Evolutionary conservation across 2,113 vertebrate genomes (phyloP).

Genomic region (Tympanuchus pallidicinctus): DNA sequence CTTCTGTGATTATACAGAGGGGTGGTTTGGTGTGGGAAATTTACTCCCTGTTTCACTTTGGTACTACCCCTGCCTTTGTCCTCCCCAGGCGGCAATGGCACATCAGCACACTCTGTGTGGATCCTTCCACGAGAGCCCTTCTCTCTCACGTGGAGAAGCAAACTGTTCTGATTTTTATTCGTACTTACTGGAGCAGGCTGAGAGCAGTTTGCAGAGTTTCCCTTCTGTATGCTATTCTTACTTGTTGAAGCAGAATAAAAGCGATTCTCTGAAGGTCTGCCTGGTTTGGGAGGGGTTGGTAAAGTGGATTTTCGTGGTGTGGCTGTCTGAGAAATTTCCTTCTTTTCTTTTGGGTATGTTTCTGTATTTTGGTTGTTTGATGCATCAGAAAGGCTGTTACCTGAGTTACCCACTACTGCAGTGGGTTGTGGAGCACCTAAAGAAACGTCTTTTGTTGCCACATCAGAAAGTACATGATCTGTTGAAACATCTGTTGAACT

Average conservation of each 20-base stretch:
- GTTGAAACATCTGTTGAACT: not conserved
- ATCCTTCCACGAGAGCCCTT: constrained; percentile 8
- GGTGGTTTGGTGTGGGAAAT: not conserved
- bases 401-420: not conserved
- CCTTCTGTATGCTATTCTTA: not conserved
- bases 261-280: not conserved
- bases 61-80: not conserved
- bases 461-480: constrained; percentile 15
- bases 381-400: not conserved
- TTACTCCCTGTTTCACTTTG: not conserved
- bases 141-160: not conserved
- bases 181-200: not conserved
- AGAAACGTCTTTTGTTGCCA: constrained; percentile 11
- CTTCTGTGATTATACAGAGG: not conserved
- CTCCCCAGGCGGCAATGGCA: not conserved
- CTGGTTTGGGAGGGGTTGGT: not conserved
- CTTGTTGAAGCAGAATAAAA: not conserved
- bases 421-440: not conserved
- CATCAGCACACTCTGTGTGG: rapidly evolving
- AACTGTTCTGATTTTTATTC: constrained; percentile 10
- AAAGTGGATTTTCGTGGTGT: not conserved
- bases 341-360: constrained; percentile 1
- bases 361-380: constrained; percentile 6
- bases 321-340: not conserved
- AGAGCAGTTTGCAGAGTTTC: constrained; percentile 3